Percentiles rank a stretch among this genome's conserved stretches.
These are phyloP conservation scores for Zosterops japonicus DNA, from an alignment of 2,113 vertebrate species.

Conservation along the genomic window DNA sequence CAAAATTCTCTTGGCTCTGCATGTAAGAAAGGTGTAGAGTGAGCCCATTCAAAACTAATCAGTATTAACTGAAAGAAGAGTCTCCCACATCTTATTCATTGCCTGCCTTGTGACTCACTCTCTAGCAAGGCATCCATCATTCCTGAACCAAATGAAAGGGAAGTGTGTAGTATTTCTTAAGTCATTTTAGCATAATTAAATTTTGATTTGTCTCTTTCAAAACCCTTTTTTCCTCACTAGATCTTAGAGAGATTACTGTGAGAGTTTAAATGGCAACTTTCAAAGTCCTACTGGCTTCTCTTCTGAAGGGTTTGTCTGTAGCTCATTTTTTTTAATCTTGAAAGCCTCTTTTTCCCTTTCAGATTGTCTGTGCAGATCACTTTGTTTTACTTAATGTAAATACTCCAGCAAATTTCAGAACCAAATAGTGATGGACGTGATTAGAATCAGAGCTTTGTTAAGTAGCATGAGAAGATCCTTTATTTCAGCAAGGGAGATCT, in stretches of 20 bases:
- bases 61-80: neutral
- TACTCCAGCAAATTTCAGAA: slow-evolving; percentile 28
- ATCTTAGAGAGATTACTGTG: neutral
- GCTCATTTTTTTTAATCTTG: neutral
- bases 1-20: neutral
- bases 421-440: slow-evolving; percentile 33
- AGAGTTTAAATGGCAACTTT: neutral
- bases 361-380: slow-evolving; percentile 3
- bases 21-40: neutral
- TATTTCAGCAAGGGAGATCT: slow-evolving; percentile 38
- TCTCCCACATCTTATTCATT: neutral
- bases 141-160: slow-evolving; percentile 5
- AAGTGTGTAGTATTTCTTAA: slow-evolving; percentile 2
- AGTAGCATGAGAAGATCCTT: slow-evolving; percentile 42
- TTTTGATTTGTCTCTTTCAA: slow-evolving; percentile 43
- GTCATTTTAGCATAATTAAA: slow-evolving; percentile 48
- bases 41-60: slow-evolving; percentile 14
- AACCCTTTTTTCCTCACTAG: neutral
- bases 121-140: neutral
- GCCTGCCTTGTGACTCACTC: neutral
- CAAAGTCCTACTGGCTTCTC: neutral
- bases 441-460: slow-evolving; percentile 48
- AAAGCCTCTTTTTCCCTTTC: neutral
- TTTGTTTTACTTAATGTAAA: slow-evolving; percentile 52
- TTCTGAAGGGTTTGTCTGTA: neutral